Evolutionary conservation across 2,888 invertebrate species (phyloP).

Genomic region (Drosophila fulvimacula): DNA sequence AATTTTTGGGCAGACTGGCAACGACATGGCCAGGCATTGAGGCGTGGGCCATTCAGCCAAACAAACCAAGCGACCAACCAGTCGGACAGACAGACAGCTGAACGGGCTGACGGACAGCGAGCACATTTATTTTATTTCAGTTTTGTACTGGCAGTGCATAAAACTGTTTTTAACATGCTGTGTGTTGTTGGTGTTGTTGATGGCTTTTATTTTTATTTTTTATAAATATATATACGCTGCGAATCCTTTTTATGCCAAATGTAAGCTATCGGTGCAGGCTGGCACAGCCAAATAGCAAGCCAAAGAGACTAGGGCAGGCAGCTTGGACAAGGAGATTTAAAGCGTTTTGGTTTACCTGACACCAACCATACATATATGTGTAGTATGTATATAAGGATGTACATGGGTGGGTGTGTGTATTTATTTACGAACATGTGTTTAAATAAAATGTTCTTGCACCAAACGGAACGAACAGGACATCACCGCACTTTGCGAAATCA

Average conservation of each 20-base stretch:
- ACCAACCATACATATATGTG: constrained; percentile 32
- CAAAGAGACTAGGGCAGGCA: constrained; percentile 32
- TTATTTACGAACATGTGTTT: constrained; percentile 53
- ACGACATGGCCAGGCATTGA: constrained; percentile 68
- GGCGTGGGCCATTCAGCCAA: constrained; percentile 64
- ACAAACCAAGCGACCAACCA: constrained; percentile 35
- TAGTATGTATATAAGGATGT: constrained; percentile 3
- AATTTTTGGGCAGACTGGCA: constrained; percentile 21
- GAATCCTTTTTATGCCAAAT: constrained; percentile 76
- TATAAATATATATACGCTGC: constrained; percentile 6
- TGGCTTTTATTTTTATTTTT: constrained; percentile 22
- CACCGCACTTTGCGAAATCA: constrained; percentile 70
- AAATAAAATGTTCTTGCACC: constrained; percentile 71
- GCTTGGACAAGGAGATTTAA: constrained; percentile 76
- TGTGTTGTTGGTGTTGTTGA: constrained; percentile 39
- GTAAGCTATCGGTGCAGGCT: constrained; percentile 73
- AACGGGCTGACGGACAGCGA: constrained; percentile 30
- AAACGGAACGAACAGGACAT: constrained; percentile 64
- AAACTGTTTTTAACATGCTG: constrained; percentile 75
- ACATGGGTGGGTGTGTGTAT: constrained; percentile 36
- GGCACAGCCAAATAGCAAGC: constrained; percentile 59
- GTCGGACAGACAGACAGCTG: constrained; percentile 11
- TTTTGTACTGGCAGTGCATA: constrained; percentile 71
- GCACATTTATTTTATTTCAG: constrained; percentile 75
- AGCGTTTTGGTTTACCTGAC: constrained; percentile 70